Percentiles rank a stretch among this genome's conserved stretches.
Evolutionary conservation across 2,113 vertebrate species (phyloP).

Genomic region (Anser brachyrhynchus): DNA sequence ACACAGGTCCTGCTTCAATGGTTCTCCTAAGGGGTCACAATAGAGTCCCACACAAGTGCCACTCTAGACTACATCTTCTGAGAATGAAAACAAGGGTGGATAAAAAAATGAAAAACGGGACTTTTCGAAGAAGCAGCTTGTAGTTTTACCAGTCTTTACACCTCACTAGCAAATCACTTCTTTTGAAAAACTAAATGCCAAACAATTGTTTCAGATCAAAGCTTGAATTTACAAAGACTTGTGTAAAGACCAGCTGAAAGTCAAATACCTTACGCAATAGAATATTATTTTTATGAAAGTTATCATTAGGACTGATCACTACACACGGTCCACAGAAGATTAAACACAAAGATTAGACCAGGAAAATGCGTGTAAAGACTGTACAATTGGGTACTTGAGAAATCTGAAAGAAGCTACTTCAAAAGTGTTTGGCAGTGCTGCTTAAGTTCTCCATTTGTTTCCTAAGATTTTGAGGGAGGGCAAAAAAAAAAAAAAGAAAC

Average conservation of each 20-base stretch:
- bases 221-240: neutral
- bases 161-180: neutral
- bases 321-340: too few species aligned
- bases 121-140: neutral
- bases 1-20: rapidly evolving
- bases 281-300: rapidly evolving
- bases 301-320: rapidly evolving
- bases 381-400: neutral
- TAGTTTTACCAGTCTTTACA: neutral
- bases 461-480: neutral
- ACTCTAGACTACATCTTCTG: too few species aligned
- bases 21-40: neutral
- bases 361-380: rapidly evolving
- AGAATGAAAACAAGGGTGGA: rapidly evolving
- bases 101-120: neutral
- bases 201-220: rapidly evolving
- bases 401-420: too few species aligned
- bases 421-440: rapidly evolving
- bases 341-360: rapidly evolving
- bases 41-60: too few species aligned
- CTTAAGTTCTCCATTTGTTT: too few species aligned
- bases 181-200: neutral
- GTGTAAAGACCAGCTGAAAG: too few species aligned
- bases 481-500: too few species aligned
- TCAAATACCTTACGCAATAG: rapidly evolving